phyloP scores from a whole-genome alignment of 2,888 invertebrate species.

The Plagiodera versicolora region DNA sequence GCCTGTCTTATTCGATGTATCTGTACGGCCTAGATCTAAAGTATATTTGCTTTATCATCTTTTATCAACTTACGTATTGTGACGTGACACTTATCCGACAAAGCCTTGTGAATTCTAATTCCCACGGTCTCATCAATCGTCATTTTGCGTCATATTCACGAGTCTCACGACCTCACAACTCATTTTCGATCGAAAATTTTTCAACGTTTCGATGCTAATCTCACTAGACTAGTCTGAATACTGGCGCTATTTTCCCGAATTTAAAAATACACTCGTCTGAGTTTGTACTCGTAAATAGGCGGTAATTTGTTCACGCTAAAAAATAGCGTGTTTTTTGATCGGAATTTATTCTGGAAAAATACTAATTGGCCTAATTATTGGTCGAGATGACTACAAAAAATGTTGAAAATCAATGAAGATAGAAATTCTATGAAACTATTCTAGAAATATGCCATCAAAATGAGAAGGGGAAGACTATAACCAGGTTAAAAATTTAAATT shows the following conservation, averaged over 20 bases:
- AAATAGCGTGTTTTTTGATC: not conserved
- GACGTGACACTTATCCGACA: not conserved
- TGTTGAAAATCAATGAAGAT: no score
- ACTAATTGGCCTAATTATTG: no score
- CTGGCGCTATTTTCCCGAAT: not conserved
- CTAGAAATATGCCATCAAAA: no score
- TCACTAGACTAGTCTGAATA: not conserved
- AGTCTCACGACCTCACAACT: not conserved
- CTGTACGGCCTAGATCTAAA: no score
- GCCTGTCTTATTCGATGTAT: no score
- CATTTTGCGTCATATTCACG: not conserved
- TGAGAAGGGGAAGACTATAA: no score
- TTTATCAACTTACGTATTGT: not conserved
- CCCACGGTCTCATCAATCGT: not conserved
- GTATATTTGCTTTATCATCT: no score
- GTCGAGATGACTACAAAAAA: no score
- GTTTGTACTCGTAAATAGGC: not conserved
- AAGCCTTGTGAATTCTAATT: not conserved
- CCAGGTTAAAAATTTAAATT: no score
- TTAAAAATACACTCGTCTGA: not conserved
- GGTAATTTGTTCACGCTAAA: not conserved
- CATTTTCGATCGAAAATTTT: not conserved
- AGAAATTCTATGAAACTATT: no score
- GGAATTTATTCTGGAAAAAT: no score
- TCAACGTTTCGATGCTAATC: not conserved